Conservation (phyloP, 92 coral and sea anemone species). For the Phenganax stokvisi region DNA sequence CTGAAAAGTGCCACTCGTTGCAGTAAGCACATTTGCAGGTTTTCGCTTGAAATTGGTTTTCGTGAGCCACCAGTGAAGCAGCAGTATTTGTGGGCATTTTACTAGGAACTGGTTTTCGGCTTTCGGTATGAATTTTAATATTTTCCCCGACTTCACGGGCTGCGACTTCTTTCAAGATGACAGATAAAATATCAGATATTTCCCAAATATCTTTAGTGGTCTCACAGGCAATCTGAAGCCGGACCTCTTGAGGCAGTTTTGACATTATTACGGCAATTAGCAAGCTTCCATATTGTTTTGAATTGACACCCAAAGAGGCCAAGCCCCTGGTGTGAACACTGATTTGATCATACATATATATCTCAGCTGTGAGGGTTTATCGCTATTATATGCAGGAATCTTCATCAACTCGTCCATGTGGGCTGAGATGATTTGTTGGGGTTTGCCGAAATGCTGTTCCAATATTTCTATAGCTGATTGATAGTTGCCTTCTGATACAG, state of each 20-base stretch:
- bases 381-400: slow-evolving; percentile 40
- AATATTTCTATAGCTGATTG: slow-evolving; percentile 40
- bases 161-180: slow-evolving; percentile 52
- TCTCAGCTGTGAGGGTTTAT: slow-evolving; percentile 45
- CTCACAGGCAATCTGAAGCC: slow-evolving; percentile 48
- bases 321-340: slow-evolving; percentile 44
- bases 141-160: slow-evolving; percentile 52
- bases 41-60: background rate
- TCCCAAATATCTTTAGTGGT: slow-evolving; percentile 51
- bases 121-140: background rate
- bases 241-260: slow-evolving; percentile 44
- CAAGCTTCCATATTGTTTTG: slow-evolving; percentile 49
- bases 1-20: slow-evolving; percentile 44
- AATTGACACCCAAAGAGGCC: slow-evolving; percentile 41
- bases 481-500: slow-evolving; percentile 30
- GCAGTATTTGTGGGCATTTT: slow-evolving; percentile 5
- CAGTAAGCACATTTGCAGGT: slow-evolving; percentile 31
- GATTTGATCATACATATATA: slow-evolving; percentile 51
- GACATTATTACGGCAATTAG: slow-evolving; percentile 55
- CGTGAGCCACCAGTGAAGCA: slow-evolving; percentile 28
- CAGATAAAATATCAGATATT: slow-evolving; percentile 43
- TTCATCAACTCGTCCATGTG: slow-evolving; percentile 54
- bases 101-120: slow-evolving; percentile 2
- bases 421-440: slow-evolving; percentile 43
- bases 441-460: slow-evolving; percentile 45